Percentiles rank a stretch among this genome's conserved stretches.
Conservation (phyloP, 1,140 invertebrate genomes). For the Metaphire vulgaris region DNA sequence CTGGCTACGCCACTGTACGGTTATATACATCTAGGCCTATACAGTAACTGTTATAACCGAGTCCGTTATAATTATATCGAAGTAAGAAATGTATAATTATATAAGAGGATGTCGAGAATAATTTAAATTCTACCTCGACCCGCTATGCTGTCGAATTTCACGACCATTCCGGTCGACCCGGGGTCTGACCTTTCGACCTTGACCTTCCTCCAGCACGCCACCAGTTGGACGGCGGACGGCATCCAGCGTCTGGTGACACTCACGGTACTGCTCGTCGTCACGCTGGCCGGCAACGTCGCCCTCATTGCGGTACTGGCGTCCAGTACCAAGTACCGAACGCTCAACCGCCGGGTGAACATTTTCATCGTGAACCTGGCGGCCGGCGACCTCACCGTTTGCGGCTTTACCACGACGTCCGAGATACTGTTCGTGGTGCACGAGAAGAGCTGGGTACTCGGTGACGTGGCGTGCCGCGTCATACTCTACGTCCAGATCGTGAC, state of each 20-base stretch:
- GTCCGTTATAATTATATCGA: background rate
- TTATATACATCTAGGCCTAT: background rate
- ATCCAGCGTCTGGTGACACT: conserved; percentile 52
- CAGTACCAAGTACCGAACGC: conserved; percentile 46
- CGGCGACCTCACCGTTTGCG: conserved; percentile 52
- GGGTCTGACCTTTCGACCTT: conserved; percentile 9
- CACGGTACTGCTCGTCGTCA: conserved; percentile 49
- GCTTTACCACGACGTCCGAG: conserved; percentile 53
- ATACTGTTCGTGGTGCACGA: conserved; percentile 52
- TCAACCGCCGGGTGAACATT: conserved; percentile 51
- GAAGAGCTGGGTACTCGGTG: conserved; percentile 50
- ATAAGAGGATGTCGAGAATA: background rate
- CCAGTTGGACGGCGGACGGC: conserved; percentile 49
- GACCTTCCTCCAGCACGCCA: conserved; percentile 21
- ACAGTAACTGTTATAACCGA: background rate
- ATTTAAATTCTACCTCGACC: background rate
- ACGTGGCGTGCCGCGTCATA: conserved; percentile 49
- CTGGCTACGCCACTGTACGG: too few relatives aligned
- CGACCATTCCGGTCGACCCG: too few relatives aligned
- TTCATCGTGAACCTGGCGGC: conserved; percentile 54
- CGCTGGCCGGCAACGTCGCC: conserved; percentile 51
- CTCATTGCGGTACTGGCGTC: conserved; percentile 52
- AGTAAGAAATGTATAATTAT: background rate
- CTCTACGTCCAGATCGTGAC: conserved; percentile 53
- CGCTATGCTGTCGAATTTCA: too few relatives aligned